phyloP scores from a whole-genome alignment of 2,888 invertebrate species.

The Eubasilissa splendida region DNA sequence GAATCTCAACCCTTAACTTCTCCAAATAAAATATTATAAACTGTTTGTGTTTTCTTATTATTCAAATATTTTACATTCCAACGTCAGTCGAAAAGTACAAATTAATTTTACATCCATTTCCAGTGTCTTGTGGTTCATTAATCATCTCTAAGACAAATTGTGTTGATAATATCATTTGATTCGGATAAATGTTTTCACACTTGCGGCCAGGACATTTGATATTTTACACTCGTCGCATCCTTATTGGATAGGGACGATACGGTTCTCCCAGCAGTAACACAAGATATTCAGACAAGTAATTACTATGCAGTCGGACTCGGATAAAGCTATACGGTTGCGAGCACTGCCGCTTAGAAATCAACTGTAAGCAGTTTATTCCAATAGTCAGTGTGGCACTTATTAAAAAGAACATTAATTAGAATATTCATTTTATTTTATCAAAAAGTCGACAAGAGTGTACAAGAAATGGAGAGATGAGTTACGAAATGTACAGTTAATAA shows the following conservation, averaged over 20 bases:
- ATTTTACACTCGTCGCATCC: conserved; percentile 15
- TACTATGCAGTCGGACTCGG: conserved; percentile 49
- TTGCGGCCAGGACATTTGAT: conserved; percentile 25
- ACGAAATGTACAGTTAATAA: no score
- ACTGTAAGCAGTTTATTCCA: neutral
- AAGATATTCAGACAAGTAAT: conserved; percentile 47
- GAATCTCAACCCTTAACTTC: neutral
- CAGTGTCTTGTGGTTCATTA: neutral
- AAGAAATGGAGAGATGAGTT: no score
- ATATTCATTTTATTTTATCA: no score
- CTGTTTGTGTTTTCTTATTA: no score
- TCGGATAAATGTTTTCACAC: conserved; percentile 19
- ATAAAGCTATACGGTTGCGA: conserved; percentile 51
- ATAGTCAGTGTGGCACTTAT: neutral
- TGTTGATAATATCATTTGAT: conserved; percentile 23
- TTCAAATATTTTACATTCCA: neutral
- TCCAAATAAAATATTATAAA: neutral
- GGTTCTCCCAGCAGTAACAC: neutral
- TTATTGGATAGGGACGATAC: conserved; percentile 23
- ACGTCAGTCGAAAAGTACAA: conserved; percentile 6
- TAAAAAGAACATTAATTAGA: neutral
- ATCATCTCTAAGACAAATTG: conserved; percentile 29
- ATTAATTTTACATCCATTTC: neutral
- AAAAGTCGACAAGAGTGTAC: no score
- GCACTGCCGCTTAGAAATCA: conserved; percentile 29